Evolutionary conservation across 2,113 vertebrate genomes (phyloP).

Genomic region (Myocastor coypus): DNA sequence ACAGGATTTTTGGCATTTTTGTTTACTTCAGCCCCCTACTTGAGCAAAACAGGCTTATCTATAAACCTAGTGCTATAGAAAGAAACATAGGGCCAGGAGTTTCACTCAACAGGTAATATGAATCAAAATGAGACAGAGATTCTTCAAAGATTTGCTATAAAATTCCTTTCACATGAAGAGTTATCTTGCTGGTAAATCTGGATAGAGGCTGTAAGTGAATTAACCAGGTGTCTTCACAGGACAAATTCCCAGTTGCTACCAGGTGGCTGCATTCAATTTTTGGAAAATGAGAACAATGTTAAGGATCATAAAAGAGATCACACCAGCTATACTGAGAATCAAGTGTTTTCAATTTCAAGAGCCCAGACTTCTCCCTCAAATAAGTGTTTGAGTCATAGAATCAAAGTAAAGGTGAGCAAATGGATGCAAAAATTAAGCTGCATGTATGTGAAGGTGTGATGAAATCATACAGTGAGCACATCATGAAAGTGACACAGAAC

Average conservation of each 20-base stretch:
- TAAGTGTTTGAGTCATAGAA: not conserved
- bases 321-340: not conserved
- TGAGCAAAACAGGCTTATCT: not conserved
- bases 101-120: not conserved
- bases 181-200: constrained; percentile 63
- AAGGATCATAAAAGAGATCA: not conserved
- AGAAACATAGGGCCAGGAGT: not conserved
- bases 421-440: not conserved
- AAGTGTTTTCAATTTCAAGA: not conserved
- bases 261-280: not conserved
- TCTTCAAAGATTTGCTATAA: not conserved
- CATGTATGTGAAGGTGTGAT: not conserved
- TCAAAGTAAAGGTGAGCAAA: not conserved
- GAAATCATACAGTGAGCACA: not conserved
- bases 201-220: constrained; percentile 14
- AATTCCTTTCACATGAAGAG: constrained; percentile 14
- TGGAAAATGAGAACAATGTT: not conserved
- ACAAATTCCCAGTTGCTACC: not conserved
- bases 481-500: not conserved
- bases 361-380: not conserved
- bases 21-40: not conserved
- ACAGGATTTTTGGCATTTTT: not conserved
- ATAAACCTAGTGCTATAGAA: not conserved
- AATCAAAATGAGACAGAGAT: not conserved
- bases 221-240: constrained; percentile 8